Conservation (phyloP, 2,113 vertebrate species). For the Etheostoma cragini region DNA sequence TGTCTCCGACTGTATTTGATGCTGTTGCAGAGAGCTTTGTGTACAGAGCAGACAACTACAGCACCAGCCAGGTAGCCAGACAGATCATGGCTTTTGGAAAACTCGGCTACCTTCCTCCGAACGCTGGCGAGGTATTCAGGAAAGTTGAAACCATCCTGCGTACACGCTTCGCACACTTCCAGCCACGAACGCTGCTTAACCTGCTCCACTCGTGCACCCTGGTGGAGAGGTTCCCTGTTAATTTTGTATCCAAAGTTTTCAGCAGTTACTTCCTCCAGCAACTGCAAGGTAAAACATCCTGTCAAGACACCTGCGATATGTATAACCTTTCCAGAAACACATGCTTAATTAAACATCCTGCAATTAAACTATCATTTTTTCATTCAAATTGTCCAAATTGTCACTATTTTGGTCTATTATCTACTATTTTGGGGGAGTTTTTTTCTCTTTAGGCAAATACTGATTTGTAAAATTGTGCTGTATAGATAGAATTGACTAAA, state of each 20-base stretch:
- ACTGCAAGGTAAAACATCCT: conserved; percentile 87
- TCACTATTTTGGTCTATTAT: not conserved
- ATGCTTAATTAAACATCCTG: not conserved
- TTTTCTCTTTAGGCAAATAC: not conserved
- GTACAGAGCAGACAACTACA: conserved; percentile 86
- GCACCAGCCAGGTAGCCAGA: conserved; percentile 84
- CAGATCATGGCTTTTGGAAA: conserved; percentile 89
- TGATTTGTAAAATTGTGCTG: not conserved
- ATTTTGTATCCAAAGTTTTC: conserved; percentile 92
- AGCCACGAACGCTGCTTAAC: conserved; percentile 85
- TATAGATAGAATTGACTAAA: not conserved
- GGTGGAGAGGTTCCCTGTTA: conserved; percentile 89
- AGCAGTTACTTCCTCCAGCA: conserved; percentile 90
- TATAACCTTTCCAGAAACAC: not conserved
- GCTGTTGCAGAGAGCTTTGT: conserved; percentile 89
- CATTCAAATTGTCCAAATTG: not conserved
- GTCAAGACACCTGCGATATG: not conserved
- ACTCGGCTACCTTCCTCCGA: conserved; percentile 91
- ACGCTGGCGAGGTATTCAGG: conserved; percentile 84
- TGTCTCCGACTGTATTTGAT: conserved; percentile 87
- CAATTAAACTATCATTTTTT: not conserved
- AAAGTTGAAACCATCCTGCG: conserved; percentile 88
- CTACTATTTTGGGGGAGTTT: not conserved
- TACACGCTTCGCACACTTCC: conserved; percentile 83
- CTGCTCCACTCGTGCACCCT: conserved; percentile 91